Conservation (phyloP, 2,113 vertebrate species). For the Synodontis membranacea region DNA sequence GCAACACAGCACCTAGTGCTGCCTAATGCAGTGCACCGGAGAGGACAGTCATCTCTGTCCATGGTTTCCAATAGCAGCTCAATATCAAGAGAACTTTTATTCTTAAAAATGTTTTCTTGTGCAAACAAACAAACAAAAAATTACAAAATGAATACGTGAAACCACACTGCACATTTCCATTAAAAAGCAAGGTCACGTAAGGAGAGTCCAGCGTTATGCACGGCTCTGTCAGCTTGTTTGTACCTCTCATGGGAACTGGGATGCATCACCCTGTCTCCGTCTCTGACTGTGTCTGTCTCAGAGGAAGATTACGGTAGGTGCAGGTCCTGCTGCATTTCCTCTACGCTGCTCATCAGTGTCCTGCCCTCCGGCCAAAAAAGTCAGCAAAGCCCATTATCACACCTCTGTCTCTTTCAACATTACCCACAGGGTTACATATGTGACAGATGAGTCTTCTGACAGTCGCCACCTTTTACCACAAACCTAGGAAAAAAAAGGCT, state of each 20-base stretch:
- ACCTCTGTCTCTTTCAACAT: conserved; percentile 8
- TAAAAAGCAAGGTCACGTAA: conserved; percentile 23
- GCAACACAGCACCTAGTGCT: neutral
- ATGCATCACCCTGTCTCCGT: neutral
- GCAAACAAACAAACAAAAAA: neutral
- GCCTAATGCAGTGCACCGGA: neutral
- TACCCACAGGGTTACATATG: conserved; percentile 19
- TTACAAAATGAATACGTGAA: conserved; percentile 4
- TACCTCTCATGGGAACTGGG: conserved; percentile 1
- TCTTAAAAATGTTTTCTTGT: conserved; percentile 8
- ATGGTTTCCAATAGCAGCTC: neutral
- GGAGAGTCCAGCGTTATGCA: neutral
- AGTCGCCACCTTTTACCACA: conserved; percentile 18
- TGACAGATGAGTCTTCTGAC: conserved; percentile 35
- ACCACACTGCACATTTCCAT: conserved; percentile 16
- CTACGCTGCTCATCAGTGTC: conserved; percentile 14
- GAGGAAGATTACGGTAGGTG: conserved; percentile 25
- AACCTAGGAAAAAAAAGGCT: neutral
- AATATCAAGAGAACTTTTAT: conserved; percentile 25
- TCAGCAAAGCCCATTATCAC: conserved; percentile 53
- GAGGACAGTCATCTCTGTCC: conserved; percentile 26
- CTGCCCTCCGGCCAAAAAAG: conserved; percentile 41
- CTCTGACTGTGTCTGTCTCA: conserved; percentile 8
- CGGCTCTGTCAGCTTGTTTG: conserved; percentile 29
- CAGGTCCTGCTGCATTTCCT: conserved; percentile 26